These are phyloP conservation scores for Drosophila sp. DNA, from an alignment of 1,140 invertebrate genomes.

Conservation along the genomic window DNA sequence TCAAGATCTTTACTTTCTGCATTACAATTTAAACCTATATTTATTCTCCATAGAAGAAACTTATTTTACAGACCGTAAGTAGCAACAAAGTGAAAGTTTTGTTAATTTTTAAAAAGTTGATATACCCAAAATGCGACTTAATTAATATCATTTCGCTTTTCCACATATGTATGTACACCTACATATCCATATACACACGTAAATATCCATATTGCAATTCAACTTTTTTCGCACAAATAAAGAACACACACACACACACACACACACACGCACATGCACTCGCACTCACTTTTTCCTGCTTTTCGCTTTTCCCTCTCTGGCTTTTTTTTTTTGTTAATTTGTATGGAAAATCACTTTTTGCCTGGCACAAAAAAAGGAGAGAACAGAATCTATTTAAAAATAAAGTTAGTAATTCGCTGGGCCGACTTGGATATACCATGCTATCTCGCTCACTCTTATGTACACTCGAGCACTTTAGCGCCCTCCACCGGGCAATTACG, in stretches of 20 bases:
- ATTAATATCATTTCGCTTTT: conserved; percentile 2
- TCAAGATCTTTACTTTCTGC: too few species aligned
- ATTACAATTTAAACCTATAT: too few species aligned
- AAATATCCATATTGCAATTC: conserved; percentile 14
- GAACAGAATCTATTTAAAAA: conserved; percentile 74
- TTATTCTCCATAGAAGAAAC: too few species aligned
- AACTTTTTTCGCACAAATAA: conserved; percentile 55
- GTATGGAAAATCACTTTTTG: conserved; percentile 80
- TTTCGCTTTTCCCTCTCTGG: conserved; percentile 16
- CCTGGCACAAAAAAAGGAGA: conserved; percentile 24
- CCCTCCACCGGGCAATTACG: too few species aligned
- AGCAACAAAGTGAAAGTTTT: too few species aligned
- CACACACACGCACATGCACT: conserved; percentile 23
- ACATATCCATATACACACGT: neutral
- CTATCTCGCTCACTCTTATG: too few species aligned
- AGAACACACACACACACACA: conserved; percentile 30
- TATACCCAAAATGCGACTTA: neutral
- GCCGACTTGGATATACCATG: too few species aligned
- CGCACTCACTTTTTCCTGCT: conserved; percentile 3
- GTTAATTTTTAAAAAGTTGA: neutral
- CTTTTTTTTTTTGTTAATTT: conserved; percentile 73
- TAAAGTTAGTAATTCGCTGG: too few species aligned
- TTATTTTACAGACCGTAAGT: too few species aligned
- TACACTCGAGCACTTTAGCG: too few species aligned
- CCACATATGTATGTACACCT: neutral